A percentile compares a stretch with the other conserved stretches of the same genome.
Evolutionary conservation across 2,113 vertebrate species (phyloP).

Genomic region (Hypocryptadius cinnamomeus): DNA sequence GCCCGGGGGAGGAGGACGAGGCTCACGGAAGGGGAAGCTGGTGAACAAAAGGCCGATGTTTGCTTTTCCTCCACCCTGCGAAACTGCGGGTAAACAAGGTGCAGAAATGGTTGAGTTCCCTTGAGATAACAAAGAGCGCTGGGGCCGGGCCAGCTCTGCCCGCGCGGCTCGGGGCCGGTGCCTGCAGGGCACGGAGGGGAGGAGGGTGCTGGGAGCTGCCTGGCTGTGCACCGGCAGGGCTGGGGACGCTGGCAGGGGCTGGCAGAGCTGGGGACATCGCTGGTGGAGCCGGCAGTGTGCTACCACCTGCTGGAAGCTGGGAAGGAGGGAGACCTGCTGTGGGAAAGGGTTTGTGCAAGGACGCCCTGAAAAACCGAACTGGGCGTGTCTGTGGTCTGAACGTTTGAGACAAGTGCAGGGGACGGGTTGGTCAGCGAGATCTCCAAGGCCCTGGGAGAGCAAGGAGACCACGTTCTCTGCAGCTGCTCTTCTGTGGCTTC

Average conservation of each 20-base stretch:
- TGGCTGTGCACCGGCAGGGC: not conserved
- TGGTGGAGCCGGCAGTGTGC: not conserved
- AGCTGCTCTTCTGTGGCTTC: not conserved
- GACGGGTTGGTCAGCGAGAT: rapidly evolving
- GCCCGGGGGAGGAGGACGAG: not conserved
- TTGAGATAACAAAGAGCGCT: not conserved
- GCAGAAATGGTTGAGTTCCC: conserved; percentile 3
- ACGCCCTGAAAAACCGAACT: not conserved
- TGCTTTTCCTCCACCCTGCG: not conserved
- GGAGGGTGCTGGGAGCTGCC: not conserved
- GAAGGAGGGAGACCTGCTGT: not conserved
- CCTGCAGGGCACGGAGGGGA: not conserved
- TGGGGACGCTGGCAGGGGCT: not conserved
- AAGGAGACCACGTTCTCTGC: not conserved
- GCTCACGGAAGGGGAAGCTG: not conserved
- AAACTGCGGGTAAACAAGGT: conserved; percentile 9
- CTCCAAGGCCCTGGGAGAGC: not conserved
- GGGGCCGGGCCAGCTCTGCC: not conserved
- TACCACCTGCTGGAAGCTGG: conserved; percentile 35
- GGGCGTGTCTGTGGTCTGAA: not conserved
- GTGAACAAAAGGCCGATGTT: conserved; percentile 42
- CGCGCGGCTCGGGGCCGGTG: not conserved
- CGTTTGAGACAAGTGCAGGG: not conserved
- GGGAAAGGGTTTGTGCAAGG: not conserved
- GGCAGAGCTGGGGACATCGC: not conserved